Conservation (phyloP, 2,797 vertebrate genomes). For the Eurystomus glaucurus region DNA sequence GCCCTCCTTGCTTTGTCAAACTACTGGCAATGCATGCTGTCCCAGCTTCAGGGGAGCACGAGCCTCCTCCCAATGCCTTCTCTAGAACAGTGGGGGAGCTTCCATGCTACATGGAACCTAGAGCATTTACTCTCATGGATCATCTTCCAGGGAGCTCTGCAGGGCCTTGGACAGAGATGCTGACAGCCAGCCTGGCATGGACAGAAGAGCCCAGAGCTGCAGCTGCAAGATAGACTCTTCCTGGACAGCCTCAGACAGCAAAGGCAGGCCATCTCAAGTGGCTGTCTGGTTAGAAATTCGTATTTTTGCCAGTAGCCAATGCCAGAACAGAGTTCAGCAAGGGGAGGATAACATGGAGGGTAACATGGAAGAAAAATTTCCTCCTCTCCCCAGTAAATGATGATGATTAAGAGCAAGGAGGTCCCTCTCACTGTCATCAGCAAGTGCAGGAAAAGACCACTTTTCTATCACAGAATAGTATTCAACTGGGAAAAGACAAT, state of each 20-base stretch:
- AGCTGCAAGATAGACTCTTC: not conserved
- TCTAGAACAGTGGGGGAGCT: not conserved
- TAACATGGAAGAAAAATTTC: not conserved
- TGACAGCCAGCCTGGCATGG: not conserved
- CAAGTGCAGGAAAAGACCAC: not conserved
- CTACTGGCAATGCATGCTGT: not conserved
- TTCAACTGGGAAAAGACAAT: not conserved
- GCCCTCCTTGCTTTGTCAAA: not conserved
- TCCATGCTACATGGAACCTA: rapidly evolving
- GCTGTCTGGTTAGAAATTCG: not conserved
- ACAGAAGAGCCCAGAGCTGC: not conserved
- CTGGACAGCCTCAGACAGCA: not conserved
- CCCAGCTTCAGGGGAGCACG: not conserved
- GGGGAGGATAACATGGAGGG: not conserved
- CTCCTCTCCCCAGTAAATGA: not conserved
- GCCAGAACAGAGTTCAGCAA: not conserved
- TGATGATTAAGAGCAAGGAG: not conserved
- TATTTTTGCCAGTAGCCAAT: not conserved
- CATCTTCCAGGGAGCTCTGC: not conserved
- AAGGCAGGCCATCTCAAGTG: not conserved
- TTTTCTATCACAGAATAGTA: not conserved
- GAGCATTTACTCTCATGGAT: rapidly evolving
- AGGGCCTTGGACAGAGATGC: not conserved
- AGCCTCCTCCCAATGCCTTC: not conserved
- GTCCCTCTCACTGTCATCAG: not conserved